These are phyloP conservation scores for Holotrichia oblita DNA, from an alignment of 1,140 invertebrate species.

Conservation along the genomic window DNA sequence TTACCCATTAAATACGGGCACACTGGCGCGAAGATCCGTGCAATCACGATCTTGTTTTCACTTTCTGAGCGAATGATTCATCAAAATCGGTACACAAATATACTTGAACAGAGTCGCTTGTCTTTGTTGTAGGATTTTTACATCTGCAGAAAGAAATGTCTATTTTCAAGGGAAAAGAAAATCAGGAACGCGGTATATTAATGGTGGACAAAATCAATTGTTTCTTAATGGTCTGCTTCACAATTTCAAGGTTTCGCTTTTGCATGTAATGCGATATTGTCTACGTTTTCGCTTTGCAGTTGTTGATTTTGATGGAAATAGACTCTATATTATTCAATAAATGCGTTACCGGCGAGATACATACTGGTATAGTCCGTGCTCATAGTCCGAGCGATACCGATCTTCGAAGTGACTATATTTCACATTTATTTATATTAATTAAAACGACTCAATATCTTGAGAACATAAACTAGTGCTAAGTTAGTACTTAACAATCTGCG, in stretches of 20 bases:
- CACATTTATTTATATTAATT: too few species aligned
- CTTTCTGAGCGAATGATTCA: not conserved
- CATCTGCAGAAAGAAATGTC: not conserved
- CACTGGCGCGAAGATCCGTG: not conserved
- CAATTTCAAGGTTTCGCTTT: slow-evolving; percentile 23
- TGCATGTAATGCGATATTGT: not conserved
- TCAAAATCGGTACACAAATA: not conserved
- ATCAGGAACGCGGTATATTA: not conserved
- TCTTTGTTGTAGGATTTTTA: not conserved
- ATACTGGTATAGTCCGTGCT: too few species aligned
- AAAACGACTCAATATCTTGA: too few species aligned
- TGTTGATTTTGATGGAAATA: not conserved
- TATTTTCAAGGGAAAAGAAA: not conserved
- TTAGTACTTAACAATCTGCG: too few species aligned
- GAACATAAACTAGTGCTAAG: too few species aligned
- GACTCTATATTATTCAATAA: slow-evolving; percentile 3
- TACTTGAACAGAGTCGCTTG: not conserved
- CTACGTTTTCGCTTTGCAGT: slow-evolving; percentile 8
- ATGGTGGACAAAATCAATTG: slow-evolving; percentile 17
- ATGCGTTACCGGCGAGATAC: not conserved
- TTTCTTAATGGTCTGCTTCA: slow-evolving; percentile 33
- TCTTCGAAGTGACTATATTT: too few species aligned
- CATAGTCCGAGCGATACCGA: too few species aligned
- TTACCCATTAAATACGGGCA: slow-evolving; percentile 7
- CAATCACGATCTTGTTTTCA: not conserved